Percentiles rank a stretch among this genome's conserved stretches.
Evolutionary conservation across 2,113 vertebrate genomes (phyloP).

Genomic region (Nibea albiflora): DNA sequence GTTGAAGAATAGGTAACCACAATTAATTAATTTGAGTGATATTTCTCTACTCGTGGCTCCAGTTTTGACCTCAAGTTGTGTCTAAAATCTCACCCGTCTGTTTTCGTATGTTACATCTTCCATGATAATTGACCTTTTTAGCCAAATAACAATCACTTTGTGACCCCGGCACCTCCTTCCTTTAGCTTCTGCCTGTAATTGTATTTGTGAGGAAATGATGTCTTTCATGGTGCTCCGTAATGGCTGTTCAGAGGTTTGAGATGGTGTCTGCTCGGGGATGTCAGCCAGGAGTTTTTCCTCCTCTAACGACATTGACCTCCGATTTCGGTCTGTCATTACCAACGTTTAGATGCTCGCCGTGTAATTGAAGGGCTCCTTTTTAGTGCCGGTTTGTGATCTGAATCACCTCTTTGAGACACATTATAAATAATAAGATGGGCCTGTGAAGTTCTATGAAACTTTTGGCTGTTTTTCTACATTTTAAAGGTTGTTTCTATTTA

Average conservation of each 20-base stretch:
- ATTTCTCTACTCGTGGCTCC: neutral
- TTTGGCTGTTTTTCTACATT: neutral
- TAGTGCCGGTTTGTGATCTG: neutral
- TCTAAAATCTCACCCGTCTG: neutral
- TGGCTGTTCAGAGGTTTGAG: constrained; percentile 50
- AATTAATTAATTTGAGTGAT: neutral
- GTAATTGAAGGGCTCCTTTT: constrained; percentile 7
- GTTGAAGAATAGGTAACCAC: neutral
- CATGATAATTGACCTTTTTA: constrained; percentile 24
- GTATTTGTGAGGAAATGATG: constrained; percentile 80
- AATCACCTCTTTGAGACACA: neutral
- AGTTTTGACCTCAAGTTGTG: neutral
- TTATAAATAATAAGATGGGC: neutral
- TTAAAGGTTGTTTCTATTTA: neutral
- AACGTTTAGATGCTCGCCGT: constrained; percentile 29
- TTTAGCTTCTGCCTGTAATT: constrained; percentile 63
- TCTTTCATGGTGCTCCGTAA: constrained; percentile 55
- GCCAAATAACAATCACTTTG: constrained; percentile 42
- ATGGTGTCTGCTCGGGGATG: constrained; percentile 55
- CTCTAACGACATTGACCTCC: constrained; percentile 38
- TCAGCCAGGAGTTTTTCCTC: neutral
- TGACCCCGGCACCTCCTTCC: neutral
- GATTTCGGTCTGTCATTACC: constrained; percentile 20
- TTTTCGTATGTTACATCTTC: neutral
- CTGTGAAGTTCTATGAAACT: neutral